Conservation (phyloP, 2,113 vertebrate genomes). For the Lepidothrix coronata region DNA sequence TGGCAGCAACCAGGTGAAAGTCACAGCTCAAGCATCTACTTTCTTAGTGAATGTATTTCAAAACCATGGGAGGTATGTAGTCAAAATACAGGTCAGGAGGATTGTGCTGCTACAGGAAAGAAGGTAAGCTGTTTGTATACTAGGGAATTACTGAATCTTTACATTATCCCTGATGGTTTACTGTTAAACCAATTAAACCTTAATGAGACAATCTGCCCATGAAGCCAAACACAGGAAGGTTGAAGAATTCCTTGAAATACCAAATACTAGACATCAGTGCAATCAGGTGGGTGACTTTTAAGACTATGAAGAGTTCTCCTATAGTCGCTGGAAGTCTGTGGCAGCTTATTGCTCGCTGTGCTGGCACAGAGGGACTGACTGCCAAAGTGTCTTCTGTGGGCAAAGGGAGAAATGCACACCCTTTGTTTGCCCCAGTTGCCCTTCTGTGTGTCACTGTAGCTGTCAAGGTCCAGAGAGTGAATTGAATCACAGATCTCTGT, state of each 20-base stretch:
- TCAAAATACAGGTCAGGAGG: not conserved
- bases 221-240: not conserved
- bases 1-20: not conserved
- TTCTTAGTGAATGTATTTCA: not conserved
- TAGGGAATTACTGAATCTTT: not conserved
- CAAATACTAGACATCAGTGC: not conserved
- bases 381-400: not conserved
- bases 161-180: not conserved
- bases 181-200: not conserved
- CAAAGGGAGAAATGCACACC: not conserved
- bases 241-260: not conserved
- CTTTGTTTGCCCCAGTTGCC: not conserved
- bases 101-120: not conserved
- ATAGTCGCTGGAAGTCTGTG: fast-evolving
- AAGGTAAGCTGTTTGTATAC: not conserved
- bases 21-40: not conserved
- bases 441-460: not conserved
- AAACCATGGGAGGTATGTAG: not conserved
- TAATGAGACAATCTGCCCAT: not conserved
- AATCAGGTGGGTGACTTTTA: not conserved
- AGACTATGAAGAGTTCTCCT: not conserved
- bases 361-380: not conserved
- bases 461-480: not conserved
- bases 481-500: not conserved
- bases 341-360: not conserved